Evolutionary conservation across 1,140 invertebrate genomes (phyloP).

Genomic region (Heterodera carotae): DNA sequence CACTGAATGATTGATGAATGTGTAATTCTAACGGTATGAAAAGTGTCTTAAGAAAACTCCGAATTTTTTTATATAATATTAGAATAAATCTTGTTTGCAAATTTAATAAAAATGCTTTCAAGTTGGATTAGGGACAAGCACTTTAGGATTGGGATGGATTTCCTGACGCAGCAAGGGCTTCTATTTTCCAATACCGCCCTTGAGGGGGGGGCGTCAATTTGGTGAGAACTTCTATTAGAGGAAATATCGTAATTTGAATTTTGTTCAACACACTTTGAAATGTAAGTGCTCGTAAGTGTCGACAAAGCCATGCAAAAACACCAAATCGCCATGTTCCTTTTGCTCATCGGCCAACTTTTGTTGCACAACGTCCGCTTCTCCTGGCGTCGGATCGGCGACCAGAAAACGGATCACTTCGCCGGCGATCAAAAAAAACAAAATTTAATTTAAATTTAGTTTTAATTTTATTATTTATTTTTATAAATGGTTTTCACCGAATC

Average conservation of each 20-base stretch:
- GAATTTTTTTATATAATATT: background rate
- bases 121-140: no score
- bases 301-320: background rate
- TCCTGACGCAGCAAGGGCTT: no score
- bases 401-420: constrained; percentile 1
- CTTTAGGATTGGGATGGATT: no score
- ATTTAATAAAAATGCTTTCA: no score
- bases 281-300: background rate
- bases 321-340: background rate
- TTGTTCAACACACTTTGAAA: background rate
- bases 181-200: no score
- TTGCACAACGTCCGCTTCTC: background rate
- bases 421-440: background rate
- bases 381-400: background rate
- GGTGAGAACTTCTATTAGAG: background rate
- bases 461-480: background rate
- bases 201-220: no score
- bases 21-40: background rate
- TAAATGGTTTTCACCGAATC: background rate
- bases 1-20: constrained; percentile 13
- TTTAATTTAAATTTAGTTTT: background rate
- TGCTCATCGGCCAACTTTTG: background rate
- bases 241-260: no score
- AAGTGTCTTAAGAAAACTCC: background rate
- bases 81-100: background rate